phyloP scores from a whole-genome alignment of 35 echinoderm and acorn worm species.

The Lytechinus pictus region DNA sequence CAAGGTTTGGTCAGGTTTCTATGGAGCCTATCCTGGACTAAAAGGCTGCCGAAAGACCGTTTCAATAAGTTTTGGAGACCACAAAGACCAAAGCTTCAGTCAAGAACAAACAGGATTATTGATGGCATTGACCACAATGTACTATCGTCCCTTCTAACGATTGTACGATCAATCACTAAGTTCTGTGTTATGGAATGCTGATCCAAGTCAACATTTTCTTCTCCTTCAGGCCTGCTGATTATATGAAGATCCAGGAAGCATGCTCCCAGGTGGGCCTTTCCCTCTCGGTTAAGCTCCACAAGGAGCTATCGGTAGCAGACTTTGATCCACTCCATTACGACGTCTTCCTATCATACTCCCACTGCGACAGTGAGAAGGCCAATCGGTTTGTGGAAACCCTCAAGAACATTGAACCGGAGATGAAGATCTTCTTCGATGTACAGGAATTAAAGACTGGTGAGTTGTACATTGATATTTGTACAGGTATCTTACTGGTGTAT shows the following conservation, averaged over 20 bases:
- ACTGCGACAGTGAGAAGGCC: constrained; percentile 67
- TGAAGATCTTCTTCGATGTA: constrained; percentile 93
- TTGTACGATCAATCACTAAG: too few relatives aligned
- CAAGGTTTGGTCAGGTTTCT: too few relatives aligned
- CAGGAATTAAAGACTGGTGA: constrained; percentile 96
- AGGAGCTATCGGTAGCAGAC: constrained; percentile 61
- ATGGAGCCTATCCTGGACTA: too few relatives aligned
- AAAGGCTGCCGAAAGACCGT: too few relatives aligned
- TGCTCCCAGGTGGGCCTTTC: constrained; percentile 58
- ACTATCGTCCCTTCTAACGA: too few relatives aligned
- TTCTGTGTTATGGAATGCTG: too few relatives aligned
- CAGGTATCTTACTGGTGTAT: too few relatives aligned
- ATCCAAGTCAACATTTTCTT: neutral
- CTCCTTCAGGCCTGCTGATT: constrained; percentile 55
- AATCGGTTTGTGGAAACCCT: constrained; percentile 66
- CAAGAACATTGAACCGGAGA: constrained; percentile 54
- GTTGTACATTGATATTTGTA: neutral
- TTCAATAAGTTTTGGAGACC: too few relatives aligned
- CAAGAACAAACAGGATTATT: too few relatives aligned
- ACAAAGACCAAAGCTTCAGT: too few relatives aligned
- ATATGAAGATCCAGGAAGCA: constrained; percentile 61
- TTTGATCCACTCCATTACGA: constrained; percentile 76
- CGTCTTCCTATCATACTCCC: constrained; percentile 92
- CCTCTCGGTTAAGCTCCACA: constrained; percentile 63
- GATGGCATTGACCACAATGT: too few relatives aligned